These are phyloP conservation scores for Erynnis tages DNA, from an alignment of 2,888 invertebrate species.

Conservation along the genomic window DNA sequence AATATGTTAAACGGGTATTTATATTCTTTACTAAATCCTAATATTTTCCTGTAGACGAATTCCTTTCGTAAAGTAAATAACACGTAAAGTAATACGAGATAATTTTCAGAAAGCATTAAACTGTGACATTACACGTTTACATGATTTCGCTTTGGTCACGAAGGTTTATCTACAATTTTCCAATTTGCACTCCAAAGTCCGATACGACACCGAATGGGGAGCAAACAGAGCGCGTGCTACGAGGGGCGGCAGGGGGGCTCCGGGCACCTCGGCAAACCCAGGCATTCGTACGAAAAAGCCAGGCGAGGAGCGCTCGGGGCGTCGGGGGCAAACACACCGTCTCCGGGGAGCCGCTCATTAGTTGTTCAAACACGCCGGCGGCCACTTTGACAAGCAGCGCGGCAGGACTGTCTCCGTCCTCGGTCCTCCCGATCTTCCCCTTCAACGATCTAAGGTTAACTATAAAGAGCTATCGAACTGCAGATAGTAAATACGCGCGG, in stretches of 20 bases:
- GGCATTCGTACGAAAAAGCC: conserved; percentile 61
- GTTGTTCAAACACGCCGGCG: conserved; percentile 78
- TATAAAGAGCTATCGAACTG: conserved; percentile 62
- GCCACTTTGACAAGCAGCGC: conserved; percentile 77
- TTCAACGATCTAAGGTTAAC: conserved; percentile 67
- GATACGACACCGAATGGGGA: conserved; percentile 60
- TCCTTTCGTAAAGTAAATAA: too few relatives aligned
- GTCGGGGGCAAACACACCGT: conserved; percentile 70
- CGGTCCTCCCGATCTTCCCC: conserved; percentile 63
- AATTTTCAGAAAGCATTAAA: neutral
- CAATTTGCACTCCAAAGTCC: conserved; percentile 63
- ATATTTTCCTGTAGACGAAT: too few relatives aligned
- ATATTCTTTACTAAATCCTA: too few relatives aligned
- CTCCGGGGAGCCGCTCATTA: conserved; percentile 79
- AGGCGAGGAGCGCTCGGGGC: conserved; percentile 53
- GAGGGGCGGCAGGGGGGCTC: conserved; percentile 35
- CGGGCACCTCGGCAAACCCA: conserved; percentile 50
- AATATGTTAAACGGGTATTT: too few relatives aligned
- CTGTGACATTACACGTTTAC: neutral
- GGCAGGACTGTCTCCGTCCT: conserved; percentile 52
- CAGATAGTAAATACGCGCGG: conserved; percentile 32
- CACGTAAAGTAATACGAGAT: too few relatives aligned
- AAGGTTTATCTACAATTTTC: conserved; percentile 49
- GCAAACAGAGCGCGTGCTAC: conserved; percentile 49
- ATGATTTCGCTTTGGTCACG: conserved; percentile 33